These are phyloP conservation scores for Hyperoplus lanceolatus DNA, from an alignment of 2,797 vertebrate genomes.

Conservation along the genomic window DNA sequence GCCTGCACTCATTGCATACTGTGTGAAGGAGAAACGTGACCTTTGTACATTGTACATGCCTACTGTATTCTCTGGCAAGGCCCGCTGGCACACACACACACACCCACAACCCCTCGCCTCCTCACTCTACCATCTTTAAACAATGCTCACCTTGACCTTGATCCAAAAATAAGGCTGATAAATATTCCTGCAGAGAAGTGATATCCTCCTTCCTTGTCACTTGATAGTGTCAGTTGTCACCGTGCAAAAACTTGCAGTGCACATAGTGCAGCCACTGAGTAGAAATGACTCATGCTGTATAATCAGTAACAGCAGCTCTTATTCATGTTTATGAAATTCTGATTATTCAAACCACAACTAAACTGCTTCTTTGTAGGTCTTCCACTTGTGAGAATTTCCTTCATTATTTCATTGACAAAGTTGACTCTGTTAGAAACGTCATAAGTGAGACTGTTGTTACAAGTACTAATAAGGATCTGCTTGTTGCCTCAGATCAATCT, in stretches of 20 bases:
- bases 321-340: not conserved
- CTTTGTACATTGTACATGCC: slow-evolving; percentile 58
- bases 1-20: slow-evolving; percentile 33
- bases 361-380: not conserved
- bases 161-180: slow-evolving; percentile 28
- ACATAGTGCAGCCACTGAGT: not conserved
- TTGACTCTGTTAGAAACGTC: too few species aligned
- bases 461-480: too few species aligned
- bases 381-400: too few species aligned
- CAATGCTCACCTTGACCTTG: slow-evolving; percentile 17
- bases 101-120: slow-evolving; percentile 5
- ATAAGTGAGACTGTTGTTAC: too few species aligned
- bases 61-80: slow-evolving; percentile 38
- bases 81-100: slow-evolving; percentile 23
- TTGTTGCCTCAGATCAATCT: too few species aligned
- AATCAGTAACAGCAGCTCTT: not conserved
- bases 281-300: not conserved
- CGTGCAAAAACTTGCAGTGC: not conserved
- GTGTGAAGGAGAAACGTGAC: slow-evolving; percentile 54
- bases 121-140: slow-evolving; percentile 38
- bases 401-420: too few species aligned
- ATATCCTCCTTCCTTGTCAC: not conserved
- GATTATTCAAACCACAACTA: not conserved
- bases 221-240: slow-evolving; percentile 27
- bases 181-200: slow-evolving; percentile 1